Base-by-base conservation (phyloP, 2,888 invertebrate species). In the Malthinus seriepunctatus region DNA sequence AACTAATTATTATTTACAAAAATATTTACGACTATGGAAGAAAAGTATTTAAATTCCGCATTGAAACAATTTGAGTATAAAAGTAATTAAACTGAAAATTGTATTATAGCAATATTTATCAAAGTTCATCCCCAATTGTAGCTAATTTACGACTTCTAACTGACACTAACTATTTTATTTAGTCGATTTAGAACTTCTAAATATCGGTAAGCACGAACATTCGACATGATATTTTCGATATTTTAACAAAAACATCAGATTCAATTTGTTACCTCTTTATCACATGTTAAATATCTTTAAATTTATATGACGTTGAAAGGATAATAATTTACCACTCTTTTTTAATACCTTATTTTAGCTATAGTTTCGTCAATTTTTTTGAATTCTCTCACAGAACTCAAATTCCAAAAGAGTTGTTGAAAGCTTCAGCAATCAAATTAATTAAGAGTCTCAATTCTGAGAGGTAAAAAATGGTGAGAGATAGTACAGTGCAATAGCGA, bases 111-210 rank as follows among this genome's bases (percentile, higher is more conserved):
- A 61, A 61, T 57, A 57, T 61, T 57, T 57, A 54, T 61, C 71
- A 67, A 73, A 75, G 74, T 73, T 76, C 74, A 73, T 74, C 63
- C 72, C 75, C 74, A 75, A 75, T 76, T 75, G 73, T 67, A 63
- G 63, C 67, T 73, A 73, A 73, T 75, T 75, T 74, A 75, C 73
- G 73, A 67, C 68, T 67, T 61, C 61, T 67, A 62, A 71, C 73
- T 70, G 73, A 71, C 73, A 70, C 71, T 69, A 72, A 71, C 71
- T 71, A 73, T 74, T 74, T 73, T 72, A 71, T 71, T 73, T 68
- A 68, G 70, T 71, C 71, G 69, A 74, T 74, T 72, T 70, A 68
- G 68, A 69, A 67, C 64, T 69, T 71, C 71, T 73, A 70, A 74
- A 74, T 74, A 73, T 73, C 73, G 69, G 73, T 61, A 68, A 69